These are phyloP conservation scores for Parnassius glacialis DNA, from an alignment of 2,888 invertebrate species.

Conservation along the genomic window DNA sequence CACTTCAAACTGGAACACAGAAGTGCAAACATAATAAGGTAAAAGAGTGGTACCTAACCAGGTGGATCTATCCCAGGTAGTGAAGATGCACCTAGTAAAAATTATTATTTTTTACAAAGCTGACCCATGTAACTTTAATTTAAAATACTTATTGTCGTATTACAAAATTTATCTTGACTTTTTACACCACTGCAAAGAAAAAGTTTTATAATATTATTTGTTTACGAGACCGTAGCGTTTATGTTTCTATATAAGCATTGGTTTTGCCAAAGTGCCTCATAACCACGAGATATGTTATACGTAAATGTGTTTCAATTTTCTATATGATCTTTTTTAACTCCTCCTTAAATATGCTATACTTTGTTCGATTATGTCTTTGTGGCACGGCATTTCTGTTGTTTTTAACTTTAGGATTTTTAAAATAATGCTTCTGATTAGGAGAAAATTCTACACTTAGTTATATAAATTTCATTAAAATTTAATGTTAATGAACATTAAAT, in stretches of 20 bases:
- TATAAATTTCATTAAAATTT: too few relatives aligned
- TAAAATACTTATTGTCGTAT: too few relatives aligned
- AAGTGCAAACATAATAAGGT: too few relatives aligned
- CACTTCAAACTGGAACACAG: too few relatives aligned
- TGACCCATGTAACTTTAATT: background rate
- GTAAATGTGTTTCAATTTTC: constrained; percentile 23
- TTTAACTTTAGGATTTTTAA: constrained; percentile 8
- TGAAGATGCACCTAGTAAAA: too few relatives aligned
- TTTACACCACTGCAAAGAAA: background rate
- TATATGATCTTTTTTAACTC: constrained; percentile 21
- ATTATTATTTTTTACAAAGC: too few relatives aligned
- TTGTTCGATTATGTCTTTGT: constrained; percentile 18
- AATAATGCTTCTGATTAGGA: background rate
- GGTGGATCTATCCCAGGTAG: too few relatives aligned
- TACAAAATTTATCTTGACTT: background rate
- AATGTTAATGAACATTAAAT: too few relatives aligned
- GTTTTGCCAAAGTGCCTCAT: constrained; percentile 22
- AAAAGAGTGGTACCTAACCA: too few relatives aligned
- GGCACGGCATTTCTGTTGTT: constrained; percentile 10
- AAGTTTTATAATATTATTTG: constrained; percentile 19
- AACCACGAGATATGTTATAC: constrained; percentile 23
- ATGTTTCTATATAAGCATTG: constrained; percentile 22
- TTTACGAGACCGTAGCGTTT: constrained; percentile 22
- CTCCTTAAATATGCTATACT: constrained; percentile 21
- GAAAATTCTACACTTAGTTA: background rate